These are phyloP conservation scores for Sander lucioperca DNA, from an alignment of 2,113 vertebrate species.

Conservation along the genomic window DNA sequence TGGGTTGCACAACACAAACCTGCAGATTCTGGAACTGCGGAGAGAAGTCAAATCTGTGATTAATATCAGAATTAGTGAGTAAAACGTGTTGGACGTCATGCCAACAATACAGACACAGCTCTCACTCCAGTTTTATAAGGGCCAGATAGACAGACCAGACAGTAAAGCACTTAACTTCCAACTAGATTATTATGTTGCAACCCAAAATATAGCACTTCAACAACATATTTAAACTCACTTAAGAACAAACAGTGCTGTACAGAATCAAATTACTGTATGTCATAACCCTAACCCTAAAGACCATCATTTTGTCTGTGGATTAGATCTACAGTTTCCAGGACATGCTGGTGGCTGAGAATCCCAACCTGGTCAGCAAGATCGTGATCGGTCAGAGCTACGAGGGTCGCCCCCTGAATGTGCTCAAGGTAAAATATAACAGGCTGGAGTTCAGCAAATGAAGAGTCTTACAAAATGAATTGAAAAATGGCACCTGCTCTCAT, in stretches of 20 bases:
- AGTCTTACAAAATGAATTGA: too few species aligned
- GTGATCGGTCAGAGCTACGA: conserved; percentile 91
- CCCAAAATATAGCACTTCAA: neutral
- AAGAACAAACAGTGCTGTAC: neutral
- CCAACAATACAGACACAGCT: neutral
- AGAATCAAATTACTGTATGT: neutral
- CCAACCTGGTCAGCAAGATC: conserved; percentile 88
- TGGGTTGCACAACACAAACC: conserved; percentile 34
- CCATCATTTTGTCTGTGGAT: neutral
- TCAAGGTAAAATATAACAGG: conserved; percentile 85
- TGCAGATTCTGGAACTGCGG: too few species aligned
- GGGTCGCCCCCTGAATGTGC: conserved; percentile 87
- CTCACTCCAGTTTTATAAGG: neutral
- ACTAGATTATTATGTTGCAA: neutral
- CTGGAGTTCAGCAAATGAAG: neutral
- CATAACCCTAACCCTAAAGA: too few species aligned
- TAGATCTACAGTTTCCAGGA: conserved; percentile 94
- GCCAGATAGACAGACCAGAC: too few species aligned
- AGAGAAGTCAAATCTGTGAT: neutral
- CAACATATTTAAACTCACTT: neutral
- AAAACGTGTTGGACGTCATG: neutral
- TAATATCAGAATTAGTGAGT: conserved; percentile 1
- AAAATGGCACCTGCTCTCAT: too few species aligned
- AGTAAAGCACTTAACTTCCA: neutral
- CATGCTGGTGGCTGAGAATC: conserved; percentile 87